Evolutionary conservation across 2,113 vertebrate genomes (phyloP), one percentile per base, ranked within the genome.

Genomic region (Geococcyx californianus): DNA sequence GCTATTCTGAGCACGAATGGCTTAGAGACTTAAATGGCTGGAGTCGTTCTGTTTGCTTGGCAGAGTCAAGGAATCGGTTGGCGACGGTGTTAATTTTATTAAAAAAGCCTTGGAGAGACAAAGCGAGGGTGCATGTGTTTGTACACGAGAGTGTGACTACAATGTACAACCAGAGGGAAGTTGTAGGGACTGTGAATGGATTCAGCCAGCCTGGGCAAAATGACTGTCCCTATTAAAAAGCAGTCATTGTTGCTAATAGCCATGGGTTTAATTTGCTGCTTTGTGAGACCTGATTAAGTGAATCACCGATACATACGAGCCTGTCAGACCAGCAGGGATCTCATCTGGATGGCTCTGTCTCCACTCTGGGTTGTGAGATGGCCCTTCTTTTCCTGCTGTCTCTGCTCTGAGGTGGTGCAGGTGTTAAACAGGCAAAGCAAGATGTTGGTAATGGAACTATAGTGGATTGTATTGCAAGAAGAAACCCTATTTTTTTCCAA

Each of bases 171-270:
- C 58, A 31, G 56, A 78, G 64, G 38, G 77, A 78, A 82, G 47
- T 45, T n/a, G 9, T 3, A 49, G 63, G 62, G 58, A 55, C 45
- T 29, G 20, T 20, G 63, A 80, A 40, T 52, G 55, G 67, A 44
- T 83, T 91, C 84, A 83, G 75, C n/a, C 75, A 84, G 34, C 40
- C 55, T 74, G 59, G 47, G 76, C 51, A 78, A 70, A 90, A 80
- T 89, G 44, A 72, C 45, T 69, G 69, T 84, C 40, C 72, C 56
- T 70, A 11, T 89, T 94, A 83, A 90, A 89, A 83, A 86, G 59
- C 75, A 90, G 33, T 63, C 72, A 36, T 93, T 94, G 75, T 88
- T 94, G 91, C 63, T 87, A 80, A 89, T 81, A 80, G 72, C 75
- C 33, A 18, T 6, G 38, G 42, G 26, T 66, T 88, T 84, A 63